Base-by-base conservation (phyloP, 2,797 vertebrate genomes). In the Neomorphus geoffroyi region DNA sequence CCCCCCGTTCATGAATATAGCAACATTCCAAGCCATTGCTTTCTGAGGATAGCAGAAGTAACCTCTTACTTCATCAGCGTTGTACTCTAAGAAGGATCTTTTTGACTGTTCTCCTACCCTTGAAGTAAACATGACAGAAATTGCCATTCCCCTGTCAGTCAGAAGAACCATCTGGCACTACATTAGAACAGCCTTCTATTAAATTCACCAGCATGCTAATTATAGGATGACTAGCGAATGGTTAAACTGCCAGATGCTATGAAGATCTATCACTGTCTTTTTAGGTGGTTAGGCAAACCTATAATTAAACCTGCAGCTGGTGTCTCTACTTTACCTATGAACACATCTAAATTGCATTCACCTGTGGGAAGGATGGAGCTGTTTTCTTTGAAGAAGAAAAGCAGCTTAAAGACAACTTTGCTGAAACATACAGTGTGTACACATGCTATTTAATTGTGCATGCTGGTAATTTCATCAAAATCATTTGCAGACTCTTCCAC, bases 241-340 rank as follows among this genome's bases (percentile, higher is more conserved):
- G 92, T 70, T 95, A 86, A 71, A 94, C 91, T 95, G 93, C 95
- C 97, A 97, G 96, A 96, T 96, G 96, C 91, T 92, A 9, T 73
- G 93, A 91, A 96, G 96, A 96, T 97, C 79, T 37, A 96, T 97
- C 96, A 96, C 94, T 96, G 97, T 95, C 97, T 97, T 92, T 96
- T 97, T 96, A 96, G 2, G 3, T 86, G 91, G 94, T 95, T 96
- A 96, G 86, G 96, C 94, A 97, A 97, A 97, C 2, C 9, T 97
- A 97, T 97, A 95, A 97, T 97, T 97, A 97, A 97, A 93, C 88
- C 85, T 82, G 67, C 96, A 97, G 92, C 94, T 97, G 96, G 93
- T 65, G 23, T 78, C 86, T 83, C 93, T 96, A 75, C 61, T 79
- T 77, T 61, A 89, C 80, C 78, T 92, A 75, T 78, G 79, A 93